Base-by-base conservation (phyloP, 2,113 vertebrate genomes). In the Thomomys bottae region DNA sequence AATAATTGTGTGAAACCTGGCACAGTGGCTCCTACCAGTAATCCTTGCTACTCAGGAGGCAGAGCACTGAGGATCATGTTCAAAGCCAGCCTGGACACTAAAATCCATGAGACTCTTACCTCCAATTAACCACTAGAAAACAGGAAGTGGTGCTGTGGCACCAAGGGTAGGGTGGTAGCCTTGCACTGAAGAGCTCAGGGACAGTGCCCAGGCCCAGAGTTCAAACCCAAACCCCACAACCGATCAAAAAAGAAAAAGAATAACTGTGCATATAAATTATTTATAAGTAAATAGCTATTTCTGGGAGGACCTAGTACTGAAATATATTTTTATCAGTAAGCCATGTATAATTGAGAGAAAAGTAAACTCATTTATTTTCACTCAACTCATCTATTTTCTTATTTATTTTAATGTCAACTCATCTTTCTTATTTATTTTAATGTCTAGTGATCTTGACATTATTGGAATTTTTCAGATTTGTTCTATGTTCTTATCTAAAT, bases 361-460 rank as follows among this genome's bases (percentile, higher is more conserved):
- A 57, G 20, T 87, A 49, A 61, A 21, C 17, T 78, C 42, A 86
- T 79, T 73, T 85, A 42, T 72, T 88, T 96, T 86, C 75, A 66
- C 32, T 63, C 28, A 34, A 82, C 9, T 70, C 28, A 59, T 92
- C 78, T 92, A 30, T 83, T 80, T 94, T 71, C 63, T 93, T 92
- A 71, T 61, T 85, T 77, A 49, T 90, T 81, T 90, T 42, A 79
- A 18, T 92, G 8, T 86, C 66, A 34, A 82, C 9, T 70, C 28
- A 59, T 92, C 78, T 92, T 94, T 71, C 63, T 93, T 92, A 71
- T 61, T 85, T 77, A 49, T 90, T 81, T 90, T 42, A 79, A 18
- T 92, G 8, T 86, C 66, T 54, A 15, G 14, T 54, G 49, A 54
- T 17, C 28, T 71, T 70, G 82, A 59, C 72, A 77, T 71, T 68